Evolutionary conservation across 2,888 invertebrate genomes (phyloP), one percentile per base, ranked within the genome.

Genomic region (Schizotus pectinicornis): DNA sequence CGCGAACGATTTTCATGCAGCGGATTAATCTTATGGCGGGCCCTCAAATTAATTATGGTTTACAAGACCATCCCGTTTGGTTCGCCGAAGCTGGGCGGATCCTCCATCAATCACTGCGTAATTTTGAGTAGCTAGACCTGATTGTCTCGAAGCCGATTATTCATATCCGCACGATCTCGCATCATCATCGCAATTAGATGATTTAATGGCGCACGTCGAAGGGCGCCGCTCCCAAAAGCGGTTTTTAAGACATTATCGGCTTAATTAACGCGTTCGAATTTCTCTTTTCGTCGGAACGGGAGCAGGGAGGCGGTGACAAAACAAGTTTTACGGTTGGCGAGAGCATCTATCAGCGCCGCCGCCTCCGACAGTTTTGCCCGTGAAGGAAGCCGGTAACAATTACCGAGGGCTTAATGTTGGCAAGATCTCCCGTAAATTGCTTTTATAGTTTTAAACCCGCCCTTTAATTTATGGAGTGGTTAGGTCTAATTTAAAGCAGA

Each of bases 141-240:
- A 60, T 59, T 61, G 61, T 61, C 56, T 61, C 51, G 57, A 56
- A 63, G 63, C 53, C 61, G 58, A 63, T 63, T 63, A 63, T 61
- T 63, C 61, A 63, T 61, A 63, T 63, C 63, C 54, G 53, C 61
- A 61, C 53, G 56, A 60, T 39, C 61, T 52, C 43, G 61, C 39
- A 54, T 52, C 57, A 22, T 22, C 22, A 42, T 56, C 51, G 58
- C 61, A 61, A 63, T 63, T 61, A 63, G 53, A 53, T 58, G 53
- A 63, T 63, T 61, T 58, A 63, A 63, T 61, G 56, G 53, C 49
- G 56, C 61, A 56, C 53, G 63, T 63, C 61, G 50, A 50, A 56
- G 60, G 5, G 38, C 47, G 39, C 41, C 50, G 50, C 9, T 34
- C 38, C 34, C 32, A 34, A 8, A 31, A 8, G 9, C 22, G 22